A percentile compares a stretch with the other conserved stretches of the same genome.
Conservation (phyloP, 2,888 invertebrate species). For the Lithophane semibrunnea region DNA sequence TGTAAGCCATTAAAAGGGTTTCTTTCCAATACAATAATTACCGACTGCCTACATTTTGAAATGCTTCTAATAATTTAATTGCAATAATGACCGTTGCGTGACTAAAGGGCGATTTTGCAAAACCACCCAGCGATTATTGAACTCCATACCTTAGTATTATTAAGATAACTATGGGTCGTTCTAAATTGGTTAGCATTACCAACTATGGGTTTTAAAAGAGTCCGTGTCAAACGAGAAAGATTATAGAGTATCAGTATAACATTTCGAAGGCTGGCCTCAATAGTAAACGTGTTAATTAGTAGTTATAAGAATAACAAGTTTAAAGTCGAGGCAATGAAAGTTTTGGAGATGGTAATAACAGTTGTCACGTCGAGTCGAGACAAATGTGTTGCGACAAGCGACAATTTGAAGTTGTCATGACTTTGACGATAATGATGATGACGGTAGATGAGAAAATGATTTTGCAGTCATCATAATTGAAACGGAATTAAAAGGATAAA, state of each 20-base stretch:
- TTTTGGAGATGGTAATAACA: constrained; percentile 39
- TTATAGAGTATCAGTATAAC: constrained; percentile 71
- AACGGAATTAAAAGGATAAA: background rate
- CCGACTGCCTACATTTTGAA: constrained; percentile 60
- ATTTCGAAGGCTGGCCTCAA: constrained; percentile 68
- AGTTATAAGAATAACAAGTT: constrained; percentile 50
- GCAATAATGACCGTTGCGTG: constrained; percentile 77
- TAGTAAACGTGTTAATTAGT: constrained; percentile 68
- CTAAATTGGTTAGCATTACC: constrained; percentile 18
- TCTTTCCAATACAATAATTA: constrained; percentile 57
- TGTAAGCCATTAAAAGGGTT: constrained; percentile 45
- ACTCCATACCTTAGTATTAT: background rate
- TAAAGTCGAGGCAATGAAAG: constrained; percentile 52
- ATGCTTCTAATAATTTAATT: constrained; percentile 73
- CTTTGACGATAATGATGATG: constrained; percentile 8
- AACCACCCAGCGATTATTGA: constrained; percentile 15
- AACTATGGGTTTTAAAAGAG: constrained; percentile 51
- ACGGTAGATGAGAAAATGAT: constrained; percentile 13
- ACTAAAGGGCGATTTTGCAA: constrained; percentile 67
- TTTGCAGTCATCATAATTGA: background rate
- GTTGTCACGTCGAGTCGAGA: constrained; percentile 13
- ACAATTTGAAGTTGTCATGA: constrained; percentile 33
- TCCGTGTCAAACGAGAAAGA: constrained; percentile 66
- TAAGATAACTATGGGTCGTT: background rate
- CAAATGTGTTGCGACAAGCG: constrained; percentile 55